Conservation (phyloP, 2,888 invertebrate species). For the Drosophila borborema region DNA sequence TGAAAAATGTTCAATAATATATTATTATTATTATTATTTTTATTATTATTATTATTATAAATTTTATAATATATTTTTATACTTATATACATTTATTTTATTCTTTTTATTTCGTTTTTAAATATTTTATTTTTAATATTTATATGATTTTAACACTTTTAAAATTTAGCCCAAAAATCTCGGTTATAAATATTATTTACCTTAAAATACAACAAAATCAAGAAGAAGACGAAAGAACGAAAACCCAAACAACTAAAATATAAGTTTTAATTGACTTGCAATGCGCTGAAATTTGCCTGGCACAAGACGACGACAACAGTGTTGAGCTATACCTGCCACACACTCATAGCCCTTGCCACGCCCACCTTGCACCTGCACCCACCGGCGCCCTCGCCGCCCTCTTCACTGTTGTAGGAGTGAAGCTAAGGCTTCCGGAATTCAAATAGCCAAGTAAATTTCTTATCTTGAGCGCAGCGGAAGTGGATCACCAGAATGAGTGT, state of each 20-base stretch:
- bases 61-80: too few species aligned
- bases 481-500: conserved; percentile 57
- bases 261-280: conserved; percentile 74
- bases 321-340: conserved; percentile 29
- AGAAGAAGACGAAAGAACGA: neutral
- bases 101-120: neutral
- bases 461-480: conserved; percentile 56
- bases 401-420: conserved; percentile 4
- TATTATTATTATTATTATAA: too few species aligned
- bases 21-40: too few species aligned
- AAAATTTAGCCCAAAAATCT: neutral
- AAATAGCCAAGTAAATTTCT: conserved; percentile 58
- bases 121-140: neutral
- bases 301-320: neutral
- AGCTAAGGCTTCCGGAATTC: conserved; percentile 39
- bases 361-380: neutral
- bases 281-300: conserved; percentile 34
- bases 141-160: neutral
- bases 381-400: neutral
- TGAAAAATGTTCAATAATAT: too few species aligned
- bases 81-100: neutral
- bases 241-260: conserved; percentile 25
- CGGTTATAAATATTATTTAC: conserved; percentile 12
- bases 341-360: neutral
- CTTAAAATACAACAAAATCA: conserved; percentile 5